Evolutionary conservation across 2,797 vertebrate genomes (phyloP).

Genomic region (Neosilurus hyrtlii): DNA sequence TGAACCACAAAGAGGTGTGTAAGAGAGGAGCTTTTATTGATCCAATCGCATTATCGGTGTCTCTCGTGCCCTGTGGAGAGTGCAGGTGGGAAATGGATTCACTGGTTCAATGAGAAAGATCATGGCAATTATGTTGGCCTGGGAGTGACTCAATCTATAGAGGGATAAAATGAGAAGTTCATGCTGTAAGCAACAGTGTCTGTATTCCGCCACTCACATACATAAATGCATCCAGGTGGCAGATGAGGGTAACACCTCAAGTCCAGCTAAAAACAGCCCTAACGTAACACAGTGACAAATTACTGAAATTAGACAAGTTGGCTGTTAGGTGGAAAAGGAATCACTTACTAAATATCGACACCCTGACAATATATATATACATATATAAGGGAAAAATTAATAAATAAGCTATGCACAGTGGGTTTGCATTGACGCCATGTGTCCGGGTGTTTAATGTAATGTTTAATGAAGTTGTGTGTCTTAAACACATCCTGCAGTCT

Average conservation of each 20-base stretch:
- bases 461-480: neutral
- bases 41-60: slow-evolving; percentile 62
- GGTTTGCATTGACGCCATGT: too few species aligned
- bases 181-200: slow-evolving; percentile 1
- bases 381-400: too few species aligned
- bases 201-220: neutral
- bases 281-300: neutral
- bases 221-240: neutral
- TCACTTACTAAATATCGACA: too few species aligned
- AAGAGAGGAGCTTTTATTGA: slow-evolving; percentile 62
- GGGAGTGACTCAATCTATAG: slow-evolving; percentile 36
- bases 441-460: neutral
- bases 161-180: slow-evolving; percentile 18
- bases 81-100: slow-evolving; percentile 58
- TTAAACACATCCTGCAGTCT: neutral
- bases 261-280: neutral
- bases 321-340: neutral
- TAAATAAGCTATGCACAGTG: neutral
- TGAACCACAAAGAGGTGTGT: slow-evolving; percentile 53
- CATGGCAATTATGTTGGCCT: slow-evolving; percentile 56
- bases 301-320: neutral
- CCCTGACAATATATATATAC: too few species aligned
- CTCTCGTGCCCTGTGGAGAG: slow-evolving; percentile 46
- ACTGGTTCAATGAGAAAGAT: slow-evolving; percentile 61
- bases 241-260: neutral